Evolutionary conservation across 2,888 invertebrate species (phyloP), one percentile per base, ranked within the genome.

Genomic region (Brachypalpus laphriformis): DNA sequence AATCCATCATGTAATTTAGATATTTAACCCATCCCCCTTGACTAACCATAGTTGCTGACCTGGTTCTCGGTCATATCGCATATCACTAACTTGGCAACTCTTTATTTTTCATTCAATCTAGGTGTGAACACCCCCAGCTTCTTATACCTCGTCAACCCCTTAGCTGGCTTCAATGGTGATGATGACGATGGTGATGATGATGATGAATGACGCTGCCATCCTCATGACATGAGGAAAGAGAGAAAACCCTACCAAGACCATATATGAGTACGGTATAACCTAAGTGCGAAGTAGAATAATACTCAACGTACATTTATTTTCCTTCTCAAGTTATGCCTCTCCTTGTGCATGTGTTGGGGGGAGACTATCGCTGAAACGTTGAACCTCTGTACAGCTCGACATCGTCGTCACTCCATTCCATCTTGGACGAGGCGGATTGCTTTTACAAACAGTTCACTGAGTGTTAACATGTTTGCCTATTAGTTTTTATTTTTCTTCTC

Each of bases 391-490:
- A 31, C 65, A 18, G 49, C 63, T 54, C 61, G 14, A 45, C 61
- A 11, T 59, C 66, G n/a, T 68, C 74, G 78, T 83, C 72, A 78
- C 74, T 68, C 74, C 68, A 71, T 74, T 66, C 56, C 83, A 75
- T 80, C 68, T 65, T 70, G 74, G 68, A 57, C 70, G 70, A 45
- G 83, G 40, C 70, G 74, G 49, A 80, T 83, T 80, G 83, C 80
- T 83, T 70, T 74, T 49, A 75, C 74, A 80, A 83, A 83, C 83
- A 80, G 74, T 83, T 83, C 80, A 54, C 70, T 37, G 74, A 75
- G 74, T 83, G 83, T 75, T 83, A 80, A 80, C 83, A 83, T 80
- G 83, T 83, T 80, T 83, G 80, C 77, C 78, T 82, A 82, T 82
- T 83, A 83, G 83, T 74, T 83, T 77, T 77, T 77, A 66, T 77